Conservation (phyloP, 2,797 vertebrate genomes). For the Tamandua tetradactyla region DNA sequence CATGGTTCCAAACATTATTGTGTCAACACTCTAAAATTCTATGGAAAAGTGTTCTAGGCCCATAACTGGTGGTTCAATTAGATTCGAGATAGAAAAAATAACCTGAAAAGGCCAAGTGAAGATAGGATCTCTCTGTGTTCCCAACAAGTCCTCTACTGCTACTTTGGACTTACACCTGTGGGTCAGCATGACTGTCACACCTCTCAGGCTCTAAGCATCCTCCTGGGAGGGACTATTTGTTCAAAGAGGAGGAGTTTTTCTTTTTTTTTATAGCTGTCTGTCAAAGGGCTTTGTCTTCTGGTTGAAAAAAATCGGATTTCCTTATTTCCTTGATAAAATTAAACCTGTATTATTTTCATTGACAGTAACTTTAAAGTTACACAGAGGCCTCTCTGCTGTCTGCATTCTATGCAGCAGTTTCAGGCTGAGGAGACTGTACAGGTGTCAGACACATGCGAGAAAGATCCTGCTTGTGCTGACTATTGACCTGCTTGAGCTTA, state of each 20-base stretch:
- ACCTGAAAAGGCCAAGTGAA: not conserved
- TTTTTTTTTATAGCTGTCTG: not conserved
- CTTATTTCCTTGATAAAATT: not conserved
- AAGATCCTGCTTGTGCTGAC: not conserved
- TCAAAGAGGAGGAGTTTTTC: not conserved
- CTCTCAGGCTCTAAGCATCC: not conserved
- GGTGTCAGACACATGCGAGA: too few species aligned
- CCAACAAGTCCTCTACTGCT: not conserved
- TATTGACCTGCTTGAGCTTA: not conserved
- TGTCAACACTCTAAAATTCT: not conserved
- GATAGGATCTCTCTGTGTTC: not conserved
- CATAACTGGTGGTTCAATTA: not conserved
- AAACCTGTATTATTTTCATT: not conserved
- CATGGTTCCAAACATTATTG: not conserved
- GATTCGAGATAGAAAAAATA: not conserved
- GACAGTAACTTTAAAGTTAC: not conserved
- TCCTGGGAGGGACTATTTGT: not conserved
- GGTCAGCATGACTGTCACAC: too few species aligned
- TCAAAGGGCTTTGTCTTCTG: conserved; percentile 1
- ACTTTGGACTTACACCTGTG: not conserved
- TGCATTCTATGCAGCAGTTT: rapidly evolving
- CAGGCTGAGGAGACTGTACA: too few species aligned
- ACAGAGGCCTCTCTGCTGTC: not conserved
- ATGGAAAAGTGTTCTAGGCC: not conserved
- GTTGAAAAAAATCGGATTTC: not conserved